Base-by-base conservation (phyloP, 64 coral and sea anemone genomes). In the Astreopora myriophthalma region DNA sequence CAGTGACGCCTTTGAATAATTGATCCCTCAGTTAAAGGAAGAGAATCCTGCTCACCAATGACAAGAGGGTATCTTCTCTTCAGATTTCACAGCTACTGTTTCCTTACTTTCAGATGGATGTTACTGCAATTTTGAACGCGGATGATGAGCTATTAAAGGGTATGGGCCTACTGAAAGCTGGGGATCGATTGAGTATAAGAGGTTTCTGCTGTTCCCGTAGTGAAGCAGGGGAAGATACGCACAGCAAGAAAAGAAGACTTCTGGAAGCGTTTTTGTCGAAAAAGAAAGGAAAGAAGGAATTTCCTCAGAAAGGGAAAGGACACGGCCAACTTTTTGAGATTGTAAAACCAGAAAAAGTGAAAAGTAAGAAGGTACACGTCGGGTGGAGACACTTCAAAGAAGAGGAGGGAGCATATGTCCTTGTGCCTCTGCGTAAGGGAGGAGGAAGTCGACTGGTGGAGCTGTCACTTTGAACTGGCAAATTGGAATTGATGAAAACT, bases 131-230 rank as follows among this genome's bases (percentile, higher is more conserved):
- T 44, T 17, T 58, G n/a, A 75, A 84, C 83, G 92, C 86, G 12
- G 66, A 70, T 24, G 75, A 94, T 75, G 76, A 94, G 2, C 28
- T 89, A 3, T 82, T 93, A 12, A 42, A 74, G 52, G 32, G 30
- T 3, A 69, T 94, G 48, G 85, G 92, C 14, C 67, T 93, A 33
- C 38, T 62, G 40, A 94, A 89, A 75, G 92, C 92, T 64, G 92
- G 92, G 8, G 92, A 94, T 46, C 55, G 92, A 25, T 39, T 94
- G 62, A 84, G 60, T 72, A 3, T 89, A 1, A 73, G 77, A 62
- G 86, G 66, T 32, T 94, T 89, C 35, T 89, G 85, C 25, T 69
- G 29, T n/a, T 90, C 63, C 8, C 13, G 1, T 57, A 80, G 20
- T 30, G 26, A 69, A 69, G 46, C 89, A 91, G 64, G 71, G 5